phyloP scores from a whole-genome alignment of 2,888 invertebrate genomes.

The Theretra japonica region DNA sequence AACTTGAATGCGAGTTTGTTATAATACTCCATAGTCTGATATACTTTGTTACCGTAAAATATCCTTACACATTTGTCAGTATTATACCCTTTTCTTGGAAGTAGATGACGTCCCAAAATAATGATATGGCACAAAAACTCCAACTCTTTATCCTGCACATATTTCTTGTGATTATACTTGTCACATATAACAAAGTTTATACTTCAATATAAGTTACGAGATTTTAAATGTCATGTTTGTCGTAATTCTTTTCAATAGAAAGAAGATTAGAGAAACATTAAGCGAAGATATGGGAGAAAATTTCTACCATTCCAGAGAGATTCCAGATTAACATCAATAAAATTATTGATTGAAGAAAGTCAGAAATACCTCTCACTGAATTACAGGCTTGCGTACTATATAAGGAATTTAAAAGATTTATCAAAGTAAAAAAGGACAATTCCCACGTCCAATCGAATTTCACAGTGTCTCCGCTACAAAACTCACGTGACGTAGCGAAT shows the following conservation, averaged over 20 bases:
- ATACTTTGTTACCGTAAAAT: slow-evolving; percentile 7
- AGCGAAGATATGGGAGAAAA: too few species aligned
- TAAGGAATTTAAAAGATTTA: background rate
- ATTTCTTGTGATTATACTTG: too few species aligned
- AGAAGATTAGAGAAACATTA: too few species aligned
- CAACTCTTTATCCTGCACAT: background rate
- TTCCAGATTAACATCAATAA: too few species aligned
- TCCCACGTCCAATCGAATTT: background rate
- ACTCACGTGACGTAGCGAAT: background rate
- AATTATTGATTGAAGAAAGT: too few species aligned
- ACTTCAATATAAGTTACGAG: too few species aligned
- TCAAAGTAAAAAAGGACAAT: background rate
- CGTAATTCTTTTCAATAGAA: too few species aligned
- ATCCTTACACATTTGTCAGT: background rate
- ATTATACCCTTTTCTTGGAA: slow-evolving; percentile 3
- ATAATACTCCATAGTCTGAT: background rate
- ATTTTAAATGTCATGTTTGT: too few species aligned
- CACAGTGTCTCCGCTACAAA: background rate
- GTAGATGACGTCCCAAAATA: background rate
- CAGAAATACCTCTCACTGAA: background rate
- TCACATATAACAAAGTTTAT: background rate
- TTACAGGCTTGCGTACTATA: background rate
- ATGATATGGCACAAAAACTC: background rate
- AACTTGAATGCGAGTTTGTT: slow-evolving; percentile 12
- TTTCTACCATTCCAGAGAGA: too few species aligned